A percentile compares a stretch with the other conserved stretches of the same genome.
Conservation (phyloP, 2,888 invertebrate genomes). For the Chouioia cunea region DNA sequence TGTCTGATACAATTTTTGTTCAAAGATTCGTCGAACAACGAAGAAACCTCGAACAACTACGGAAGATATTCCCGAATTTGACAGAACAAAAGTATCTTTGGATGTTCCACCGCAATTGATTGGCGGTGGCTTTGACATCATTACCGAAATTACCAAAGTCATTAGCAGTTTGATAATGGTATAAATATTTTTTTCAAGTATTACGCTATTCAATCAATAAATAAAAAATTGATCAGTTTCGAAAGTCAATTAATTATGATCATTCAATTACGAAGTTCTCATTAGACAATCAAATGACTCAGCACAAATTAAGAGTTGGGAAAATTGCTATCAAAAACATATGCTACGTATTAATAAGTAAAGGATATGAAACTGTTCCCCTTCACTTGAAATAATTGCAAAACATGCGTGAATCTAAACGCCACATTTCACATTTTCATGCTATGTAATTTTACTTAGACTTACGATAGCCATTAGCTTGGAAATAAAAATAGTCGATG, state of each 20-base stretch:
- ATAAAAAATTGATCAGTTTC: too few species aligned
- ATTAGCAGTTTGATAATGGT: conserved; percentile 78
- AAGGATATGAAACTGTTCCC: conserved; percentile 42
- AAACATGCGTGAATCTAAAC: conserved; percentile 34
- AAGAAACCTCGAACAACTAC: conserved; percentile 61
- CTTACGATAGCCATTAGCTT: too few species aligned
- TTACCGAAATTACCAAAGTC: conserved; percentile 77
- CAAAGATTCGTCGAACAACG: neutral
- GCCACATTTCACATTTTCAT: conserved; percentile 19
- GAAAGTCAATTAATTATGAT: too few species aligned
- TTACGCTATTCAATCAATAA: too few species aligned
- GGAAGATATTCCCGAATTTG: conserved; percentile 70
- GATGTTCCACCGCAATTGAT: conserved; percentile 77
- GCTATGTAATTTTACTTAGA: neutral
- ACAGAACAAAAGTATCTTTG: conserved; percentile 73
- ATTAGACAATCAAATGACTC: too few species aligned
- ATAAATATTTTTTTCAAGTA: conserved; percentile 27
- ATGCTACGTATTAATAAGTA: too few species aligned
- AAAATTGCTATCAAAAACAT: too few species aligned
- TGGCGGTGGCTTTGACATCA: conserved; percentile 77
- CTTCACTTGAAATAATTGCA: conserved; percentile 47
- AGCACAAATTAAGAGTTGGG: too few species aligned
- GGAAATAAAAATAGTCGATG: too few species aligned
- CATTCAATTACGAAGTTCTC: too few species aligned
- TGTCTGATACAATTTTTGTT: conserved; percentile 22